Base-by-base conservation (phyloP, 30 jellyfish, hydroid and myxozoan species). In the Nemopilema nomurai region DNA sequence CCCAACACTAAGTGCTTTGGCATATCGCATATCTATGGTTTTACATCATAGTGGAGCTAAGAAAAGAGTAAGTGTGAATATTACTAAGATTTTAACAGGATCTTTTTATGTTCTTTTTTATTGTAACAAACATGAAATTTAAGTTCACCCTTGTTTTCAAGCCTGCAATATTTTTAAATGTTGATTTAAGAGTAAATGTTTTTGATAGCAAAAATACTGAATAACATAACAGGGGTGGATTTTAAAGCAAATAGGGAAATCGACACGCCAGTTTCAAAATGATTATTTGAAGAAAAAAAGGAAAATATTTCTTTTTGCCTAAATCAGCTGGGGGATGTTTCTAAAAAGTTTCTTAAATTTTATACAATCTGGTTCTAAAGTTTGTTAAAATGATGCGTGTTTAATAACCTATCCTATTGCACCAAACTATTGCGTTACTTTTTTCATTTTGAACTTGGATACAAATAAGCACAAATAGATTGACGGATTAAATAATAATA, bases 41-140 rank as follows among this genome's bases (percentile, higher is more conserved):
- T 69, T 69, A 23, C 79, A 69, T 69, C 79, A 69, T 23, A 69
- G 79, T 69, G 79, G 79, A 69, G 79, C 79, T 7, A 69, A 69
- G 53, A 69, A 69, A 69, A 63, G 53, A 29, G 79, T 69, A 69
- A 6, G 57, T 13, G 13, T 41, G 6, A 41, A 41, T 41, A 41
- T 41, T 13, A 41, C 57, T 41, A 41, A 41, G 57, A 41, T 41
- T 41, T 41, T 41, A 41, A 41, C 57, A 41, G 57, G 57, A 41
- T 21, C 79, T 21, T 69, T 4, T 69, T 69, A 16, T 21, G 51
- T 22, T 23, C 22, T 28, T 69, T 21, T n/a, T 33, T 28, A 72
- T 41, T 69, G 17, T 8, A 8, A n/a, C n/a, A n/a, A n/a, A n/a
- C n/a, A n/a, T n/a, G 21, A 25, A 20, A 64, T 21, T 4, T 20